Percentiles rank a stretch among this genome's conserved stretches.
Evolutionary conservation across 2,888 invertebrate genomes (phyloP).

Genomic region (Merodon equestris): DNA sequence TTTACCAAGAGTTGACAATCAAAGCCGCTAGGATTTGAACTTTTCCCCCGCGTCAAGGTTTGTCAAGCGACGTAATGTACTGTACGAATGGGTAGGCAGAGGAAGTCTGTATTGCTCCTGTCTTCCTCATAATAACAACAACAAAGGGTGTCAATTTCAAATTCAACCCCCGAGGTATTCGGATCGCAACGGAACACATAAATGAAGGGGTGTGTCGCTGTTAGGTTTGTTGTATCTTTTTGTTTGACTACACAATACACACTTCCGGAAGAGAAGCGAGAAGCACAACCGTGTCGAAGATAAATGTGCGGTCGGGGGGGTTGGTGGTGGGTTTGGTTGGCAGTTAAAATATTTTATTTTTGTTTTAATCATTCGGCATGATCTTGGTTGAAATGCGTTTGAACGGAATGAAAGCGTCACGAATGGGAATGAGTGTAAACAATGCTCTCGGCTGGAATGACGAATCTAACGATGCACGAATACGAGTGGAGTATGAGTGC

Average conservation of each 20-base stretch:
- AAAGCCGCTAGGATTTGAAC: constrained; percentile 59
- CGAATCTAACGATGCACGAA: neutral
- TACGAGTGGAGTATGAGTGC: constrained; percentile 4
- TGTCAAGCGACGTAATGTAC: constrained; percentile 13
- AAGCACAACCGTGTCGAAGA: constrained; percentile 24
- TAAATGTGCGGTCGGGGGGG: constrained; percentile 46
- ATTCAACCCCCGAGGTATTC: constrained; percentile 56
- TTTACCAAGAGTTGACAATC: constrained; percentile 67
- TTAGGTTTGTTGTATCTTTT: constrained; percentile 24
- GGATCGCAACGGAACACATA: constrained; percentile 48
- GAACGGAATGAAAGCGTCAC: constrained; percentile 16
- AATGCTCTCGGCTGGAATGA: constrained; percentile 13
- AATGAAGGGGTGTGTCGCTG: constrained; percentile 66
- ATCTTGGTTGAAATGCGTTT: constrained; percentile 38
- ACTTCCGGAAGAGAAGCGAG: constrained; percentile 14
- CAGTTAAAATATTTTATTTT: constrained; percentile 69
- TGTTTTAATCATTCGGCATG: constrained; percentile 63
- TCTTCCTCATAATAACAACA: constrained; percentile 41
- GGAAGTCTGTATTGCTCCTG: too few species aligned
- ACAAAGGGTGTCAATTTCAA: constrained; percentile 65
- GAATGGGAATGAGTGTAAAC: constrained; percentile 35
- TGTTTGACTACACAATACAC: constrained; percentile 19
- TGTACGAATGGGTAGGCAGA: too few species aligned
- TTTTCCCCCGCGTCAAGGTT: constrained; percentile 11
- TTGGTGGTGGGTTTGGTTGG: constrained; percentile 57